phyloP scores from a whole-genome alignment of 2,888 invertebrate species.

The Ashinkailepas kermadecensis region DNA sequence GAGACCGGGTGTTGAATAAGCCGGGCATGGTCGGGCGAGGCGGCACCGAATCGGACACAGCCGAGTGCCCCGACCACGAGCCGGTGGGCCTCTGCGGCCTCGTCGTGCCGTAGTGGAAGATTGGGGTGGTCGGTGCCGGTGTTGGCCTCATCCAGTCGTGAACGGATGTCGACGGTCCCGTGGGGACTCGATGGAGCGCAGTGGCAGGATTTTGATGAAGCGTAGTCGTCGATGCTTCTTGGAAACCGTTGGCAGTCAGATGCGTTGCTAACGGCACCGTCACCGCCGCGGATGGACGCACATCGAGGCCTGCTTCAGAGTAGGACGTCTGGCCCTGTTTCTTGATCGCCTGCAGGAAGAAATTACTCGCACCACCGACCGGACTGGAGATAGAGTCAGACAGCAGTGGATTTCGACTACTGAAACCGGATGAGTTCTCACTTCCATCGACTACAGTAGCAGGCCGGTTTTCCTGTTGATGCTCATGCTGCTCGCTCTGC shows the following conservation, averaged over 20 bases:
- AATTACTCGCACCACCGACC: background rate
- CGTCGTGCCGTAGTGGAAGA: background rate
- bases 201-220: background rate
- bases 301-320: background rate
- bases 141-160: background rate
- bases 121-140: background rate
- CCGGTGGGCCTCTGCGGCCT: background rate
- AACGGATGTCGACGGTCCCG: background rate
- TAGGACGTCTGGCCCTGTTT: slow-evolving; percentile 3
- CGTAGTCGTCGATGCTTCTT: too few species aligned
- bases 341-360: background rate
- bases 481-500: background rate
- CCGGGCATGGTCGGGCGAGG: too few species aligned
- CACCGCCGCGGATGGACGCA: background rate
- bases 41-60: too few species aligned
- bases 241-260: too few species aligned
- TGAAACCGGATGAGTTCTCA: background rate
- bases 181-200: background rate
- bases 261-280: background rate
- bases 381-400: background rate
- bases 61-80: too few species aligned
- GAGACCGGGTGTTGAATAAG: background rate
- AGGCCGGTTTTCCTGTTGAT: too few species aligned
- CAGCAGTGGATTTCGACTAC: background rate
- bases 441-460: too few species aligned